Base-by-base conservation (phyloP, 2,797 vertebrate genomes). In the Mus minutoides region DNA sequence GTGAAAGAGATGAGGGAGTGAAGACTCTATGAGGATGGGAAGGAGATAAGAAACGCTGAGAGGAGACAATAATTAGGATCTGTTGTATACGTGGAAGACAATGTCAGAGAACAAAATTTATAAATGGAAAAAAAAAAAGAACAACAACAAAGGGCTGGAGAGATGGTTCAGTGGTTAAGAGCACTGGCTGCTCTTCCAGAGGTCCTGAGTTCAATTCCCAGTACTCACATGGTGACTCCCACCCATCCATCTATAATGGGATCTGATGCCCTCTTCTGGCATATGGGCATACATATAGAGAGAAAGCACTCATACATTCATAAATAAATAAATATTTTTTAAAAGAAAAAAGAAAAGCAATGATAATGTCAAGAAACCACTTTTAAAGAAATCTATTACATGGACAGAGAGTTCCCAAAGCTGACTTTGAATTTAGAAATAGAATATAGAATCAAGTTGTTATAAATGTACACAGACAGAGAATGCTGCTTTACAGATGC, bases 401-500 rank as follows among this genome's bases (percentile, higher is more conserved):
- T 54, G 89, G 37, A 89, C 11, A 17, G n/a, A 17, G 64, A 17
- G 67, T 34, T 52, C 49, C 79, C 54, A 75, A 40, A 90, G 19
- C 82, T 85, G 69, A 26, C 24, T 21, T 56, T 58, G 52, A 71
- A 60, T 54, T 17, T n/a, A 54, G 49, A n/a, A 84, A 26, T 31
- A 69, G 54, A 79, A 91, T 21, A 80, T 34, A 62, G 79, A 76
- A 75, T 82, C 69, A 73, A 11, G 56, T 37, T 24, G 34, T 52
- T 37, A 73, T 24, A 80, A 80, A 87, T 31, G 10, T 24, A 46
- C 75, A 69, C 54, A 94, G 19, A 34, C 49, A 89, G 4, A 88
- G 54, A 92, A 86, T 22, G 12, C 86, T 76, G 26, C 92, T 91
- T 92, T 37, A 54, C 46, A 84, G 88, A 80, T 43, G 54, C 76